These are phyloP conservation scores for Atherinosoma microstoma DNA, from an alignment of 2,797 vertebrate genomes.

Conservation along the genomic window DNA sequence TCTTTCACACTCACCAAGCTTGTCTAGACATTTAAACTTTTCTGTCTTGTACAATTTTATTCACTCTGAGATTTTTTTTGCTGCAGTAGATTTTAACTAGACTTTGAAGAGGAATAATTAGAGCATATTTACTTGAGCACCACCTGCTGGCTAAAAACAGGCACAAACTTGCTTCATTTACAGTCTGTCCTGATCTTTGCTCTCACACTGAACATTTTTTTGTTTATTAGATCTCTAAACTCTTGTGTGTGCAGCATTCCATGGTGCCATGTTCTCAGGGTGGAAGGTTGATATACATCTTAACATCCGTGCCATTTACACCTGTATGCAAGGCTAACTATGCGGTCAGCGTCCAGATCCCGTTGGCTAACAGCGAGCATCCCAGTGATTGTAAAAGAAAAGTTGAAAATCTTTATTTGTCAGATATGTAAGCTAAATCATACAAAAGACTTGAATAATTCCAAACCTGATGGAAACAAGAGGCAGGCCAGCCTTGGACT, in stretches of 20 bases:
- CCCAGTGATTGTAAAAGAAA: conserved; percentile 12
- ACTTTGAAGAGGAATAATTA: not conserved
- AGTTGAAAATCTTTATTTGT: conserved; percentile 30
- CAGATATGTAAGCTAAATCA: conserved; percentile 61
- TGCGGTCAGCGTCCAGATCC: conserved; percentile 40
- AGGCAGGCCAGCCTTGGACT: conserved; percentile 23
- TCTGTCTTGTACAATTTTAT: conserved; percentile 15
- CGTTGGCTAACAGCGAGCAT: conserved; percentile 31
- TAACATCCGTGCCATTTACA: conserved; percentile 15
- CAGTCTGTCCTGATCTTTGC: not conserved
- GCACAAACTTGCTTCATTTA: conserved; percentile 10
- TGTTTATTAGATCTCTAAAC: conserved; percentile 7
- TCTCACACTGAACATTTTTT: conserved; percentile 9
- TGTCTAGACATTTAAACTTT: conserved; percentile 14
- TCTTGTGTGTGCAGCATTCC: conserved; percentile 29
- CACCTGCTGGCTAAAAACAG: conserved; percentile 58
- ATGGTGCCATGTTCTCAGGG: conserved; percentile 70
- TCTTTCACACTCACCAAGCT: conserved; percentile 19
- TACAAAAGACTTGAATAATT: conserved; percentile 49
- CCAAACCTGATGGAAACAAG: conserved; percentile 30
- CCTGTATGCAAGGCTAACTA: conserved; percentile 26
- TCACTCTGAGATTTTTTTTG: conserved; percentile 18
- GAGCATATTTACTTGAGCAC: conserved; percentile 32
- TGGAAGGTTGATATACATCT: conserved; percentile 41
- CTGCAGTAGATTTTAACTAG: not conserved